phyloP scores from a whole-genome alignment of 2,888 invertebrate species.

The Amphipyra berbera region DNA sequence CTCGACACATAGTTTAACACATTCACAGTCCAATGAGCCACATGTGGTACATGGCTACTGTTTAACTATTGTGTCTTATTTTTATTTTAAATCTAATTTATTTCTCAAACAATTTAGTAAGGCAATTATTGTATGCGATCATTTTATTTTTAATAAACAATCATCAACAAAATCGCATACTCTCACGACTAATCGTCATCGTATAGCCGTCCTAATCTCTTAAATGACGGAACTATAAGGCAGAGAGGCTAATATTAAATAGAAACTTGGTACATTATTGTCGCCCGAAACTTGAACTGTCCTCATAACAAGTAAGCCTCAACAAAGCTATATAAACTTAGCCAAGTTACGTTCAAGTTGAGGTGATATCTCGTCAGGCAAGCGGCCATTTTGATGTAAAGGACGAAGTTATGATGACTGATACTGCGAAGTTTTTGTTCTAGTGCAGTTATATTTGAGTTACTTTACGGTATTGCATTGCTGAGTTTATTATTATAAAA shows the following conservation, averaged over 20 bases:
- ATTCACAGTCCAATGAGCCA: too few relatives aligned
- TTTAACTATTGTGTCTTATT: too few relatives aligned
- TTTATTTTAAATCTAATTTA: too few relatives aligned
- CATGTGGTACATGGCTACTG: too few relatives aligned
- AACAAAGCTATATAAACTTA: conserved; percentile 41
- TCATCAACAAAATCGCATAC: too few relatives aligned
- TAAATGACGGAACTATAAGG: conserved; percentile 31
- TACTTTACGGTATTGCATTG: neutral
- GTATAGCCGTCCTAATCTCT: conserved; percentile 3
- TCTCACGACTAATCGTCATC: conserved; percentile 1
- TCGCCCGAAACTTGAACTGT: conserved; percentile 49
- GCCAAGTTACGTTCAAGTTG: conserved; percentile 42
- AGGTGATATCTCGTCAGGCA: conserved; percentile 31
- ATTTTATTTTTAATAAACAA: too few relatives aligned
- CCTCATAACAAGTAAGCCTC: conserved; percentile 49
- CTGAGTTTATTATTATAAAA: neutral
- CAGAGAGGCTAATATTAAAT: conserved; percentile 47
- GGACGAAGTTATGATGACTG: conserved; percentile 17
- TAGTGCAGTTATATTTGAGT: conserved; percentile 20
- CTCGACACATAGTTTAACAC: too few relatives aligned
- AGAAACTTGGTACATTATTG: conserved; percentile 57
- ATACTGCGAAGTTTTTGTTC: conserved; percentile 18
- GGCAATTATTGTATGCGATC: too few relatives aligned
- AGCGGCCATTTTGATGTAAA: conserved; percentile 47
- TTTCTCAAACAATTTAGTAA: too few relatives aligned